Base-by-base conservation (phyloP, 2,797 vertebrate species). In the Dryobates pubescens region DNA sequence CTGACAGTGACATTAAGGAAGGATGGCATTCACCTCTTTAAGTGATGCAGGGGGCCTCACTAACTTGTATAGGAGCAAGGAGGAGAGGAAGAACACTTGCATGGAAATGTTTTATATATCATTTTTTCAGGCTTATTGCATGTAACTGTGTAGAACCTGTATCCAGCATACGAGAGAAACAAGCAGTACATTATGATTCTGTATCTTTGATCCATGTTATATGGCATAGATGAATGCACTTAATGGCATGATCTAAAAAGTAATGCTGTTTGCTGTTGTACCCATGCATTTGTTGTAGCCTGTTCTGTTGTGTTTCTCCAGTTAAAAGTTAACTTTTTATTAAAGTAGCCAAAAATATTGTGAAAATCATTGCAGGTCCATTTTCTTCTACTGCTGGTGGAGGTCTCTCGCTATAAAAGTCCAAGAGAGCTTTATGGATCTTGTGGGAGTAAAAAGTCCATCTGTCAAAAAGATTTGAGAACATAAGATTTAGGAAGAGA, bases 111-210 rank as follows among this genome's bases (percentile, higher is more conserved):
- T 76, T 74, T 67, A 38, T 36, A 22, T 5, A 2, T 54, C 4
- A 9, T 27, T 56, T 77, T 89, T 91, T 82, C 54, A 36, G 27
- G 13, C 17, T 80, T 62, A 19, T 9, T 41, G 19, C 38, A 2
- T 63, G 5, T 61, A 45, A 53, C 13, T 16, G 3, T 41, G 13
- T 71, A 88, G 65, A 59, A 53, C 10, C 20, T 36, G 4, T 45
- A 19, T 45, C 30, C 1, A 2, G 0, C 0, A 2, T 49, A 24
- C 5, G 9, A 41, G 16, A 24, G 15, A 58, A 59, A 23, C 67
- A 79, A 47, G 30, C 26, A 56, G 7, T 67, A 38, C 1, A 0
- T 30, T 64, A 9, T 45, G 14, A 24, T 8, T 14, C 32, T 59
- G 7, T 57, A 4, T 85, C 43, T 84, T 69, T 63, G 30, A 78